A percentile compares a stretch with the other conserved stretches of the same genome.
Evolutionary conservation across 2,888 invertebrate species (phyloP).

Genomic region (Alviniconcha strummeri): DNA sequence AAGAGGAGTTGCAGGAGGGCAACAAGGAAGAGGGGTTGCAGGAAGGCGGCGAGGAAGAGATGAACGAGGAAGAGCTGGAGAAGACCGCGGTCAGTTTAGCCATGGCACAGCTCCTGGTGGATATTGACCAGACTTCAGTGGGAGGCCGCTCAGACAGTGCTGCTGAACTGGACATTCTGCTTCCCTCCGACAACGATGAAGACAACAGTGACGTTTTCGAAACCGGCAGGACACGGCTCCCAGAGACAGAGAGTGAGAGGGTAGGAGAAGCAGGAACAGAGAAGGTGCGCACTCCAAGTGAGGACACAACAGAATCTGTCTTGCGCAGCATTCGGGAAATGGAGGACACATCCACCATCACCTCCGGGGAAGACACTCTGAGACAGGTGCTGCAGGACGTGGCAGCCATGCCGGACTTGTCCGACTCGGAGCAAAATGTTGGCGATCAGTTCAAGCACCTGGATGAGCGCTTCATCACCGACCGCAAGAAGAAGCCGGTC

Average conservation of each 20-base stretch:
- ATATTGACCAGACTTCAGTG: conserved; percentile 54
- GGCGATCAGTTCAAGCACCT: conserved; percentile 25
- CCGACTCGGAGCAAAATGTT: conserved; percentile 37
- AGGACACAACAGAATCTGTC: conserved; percentile 28
- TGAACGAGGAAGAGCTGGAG: conserved; percentile 41
- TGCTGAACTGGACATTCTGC: conserved; percentile 36
- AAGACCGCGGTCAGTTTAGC: conserved; percentile 54
- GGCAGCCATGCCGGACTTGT: conserved; percentile 40
- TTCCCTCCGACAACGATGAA: conserved; percentile 38
- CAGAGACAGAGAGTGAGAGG: conserved; percentile 23
- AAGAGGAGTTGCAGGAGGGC: not conserved
- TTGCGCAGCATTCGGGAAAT: conserved; percentile 32
- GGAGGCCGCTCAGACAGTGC: conserved; percentile 34
- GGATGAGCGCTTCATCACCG: conserved; percentile 54
- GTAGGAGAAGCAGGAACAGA: conserved; percentile 13
- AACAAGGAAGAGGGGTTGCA: not conserved
- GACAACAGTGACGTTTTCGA: conserved; percentile 31
- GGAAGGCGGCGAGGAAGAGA: conserved; percentile 5
- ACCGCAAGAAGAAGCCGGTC: conserved; percentile 38
- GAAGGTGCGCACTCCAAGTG: not conserved
- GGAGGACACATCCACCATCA: conserved; percentile 16
- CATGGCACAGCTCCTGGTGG: conserved; percentile 60
- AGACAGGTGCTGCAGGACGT: conserved; percentile 39
- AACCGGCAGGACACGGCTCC: conserved; percentile 12
- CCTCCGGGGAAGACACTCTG: conserved; percentile 40